Conservation (phyloP, 2,888 invertebrate genomes). For the Sclerodermus sp. region DNA sequence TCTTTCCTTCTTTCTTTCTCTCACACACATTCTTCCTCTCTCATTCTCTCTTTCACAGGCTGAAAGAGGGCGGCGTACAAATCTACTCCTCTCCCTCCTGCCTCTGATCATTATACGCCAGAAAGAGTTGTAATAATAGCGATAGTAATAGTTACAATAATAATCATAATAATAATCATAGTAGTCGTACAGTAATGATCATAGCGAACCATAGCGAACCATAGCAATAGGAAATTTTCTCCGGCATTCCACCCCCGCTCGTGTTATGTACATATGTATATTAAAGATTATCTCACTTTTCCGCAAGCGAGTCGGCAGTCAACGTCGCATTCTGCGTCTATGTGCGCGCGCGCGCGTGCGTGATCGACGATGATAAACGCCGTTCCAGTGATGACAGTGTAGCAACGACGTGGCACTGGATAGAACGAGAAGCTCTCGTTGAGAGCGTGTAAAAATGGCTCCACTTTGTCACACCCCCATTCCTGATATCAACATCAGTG, state of each 20-base stretch:
- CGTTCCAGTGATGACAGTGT: too few relatives aligned
- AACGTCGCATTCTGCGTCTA: background rate
- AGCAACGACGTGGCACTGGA: too few relatives aligned
- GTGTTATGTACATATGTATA: constrained; percentile 40
- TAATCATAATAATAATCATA: constrained; percentile 17
- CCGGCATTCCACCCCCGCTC: constrained; percentile 4
- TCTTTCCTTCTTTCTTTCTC: background rate
- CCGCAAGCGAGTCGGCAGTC: constrained; percentile 10
- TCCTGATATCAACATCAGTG: too few relatives aligned
- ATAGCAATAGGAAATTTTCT: constrained; percentile 5
- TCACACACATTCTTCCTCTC: constrained; percentile 5
- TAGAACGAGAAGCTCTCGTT: too few relatives aligned
- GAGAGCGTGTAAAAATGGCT: too few relatives aligned
- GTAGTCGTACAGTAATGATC: constrained; percentile 1
- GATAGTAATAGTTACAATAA: constrained; percentile 24
- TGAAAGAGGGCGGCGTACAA: too few relatives aligned
- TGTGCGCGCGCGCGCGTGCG: background rate
- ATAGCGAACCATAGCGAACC: constrained; percentile 12
- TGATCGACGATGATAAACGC: too few relatives aligned
- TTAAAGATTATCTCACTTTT: constrained; percentile 13
- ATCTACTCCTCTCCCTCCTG: constrained; percentile 7
- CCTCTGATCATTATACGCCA: constrained; percentile 1
- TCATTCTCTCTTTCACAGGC: background rate
- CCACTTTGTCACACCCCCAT: too few relatives aligned
- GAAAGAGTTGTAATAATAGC: constrained; percentile 18